These are phyloP conservation scores for Cephus rjabovi DNA, from an alignment of 2,888 invertebrate species.

Conservation along the genomic window DNA sequence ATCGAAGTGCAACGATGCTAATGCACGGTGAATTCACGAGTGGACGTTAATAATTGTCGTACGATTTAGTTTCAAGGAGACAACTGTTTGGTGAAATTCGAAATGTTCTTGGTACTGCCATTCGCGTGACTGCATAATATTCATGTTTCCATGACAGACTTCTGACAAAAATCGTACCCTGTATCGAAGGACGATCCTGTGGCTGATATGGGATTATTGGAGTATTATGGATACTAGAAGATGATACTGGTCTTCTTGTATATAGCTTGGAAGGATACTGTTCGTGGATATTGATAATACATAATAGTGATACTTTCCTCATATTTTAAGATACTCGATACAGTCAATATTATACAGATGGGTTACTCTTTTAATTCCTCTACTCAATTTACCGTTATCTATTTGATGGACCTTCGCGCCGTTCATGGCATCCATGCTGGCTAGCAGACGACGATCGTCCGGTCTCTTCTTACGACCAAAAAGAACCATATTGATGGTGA, in stretches of 20 bases:
- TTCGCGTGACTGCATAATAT: neutral
- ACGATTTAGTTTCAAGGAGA: neutral
- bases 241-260: neutral
- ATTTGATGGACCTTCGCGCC: constrained; percentile 53
- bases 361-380: neutral
- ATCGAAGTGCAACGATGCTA: neutral
- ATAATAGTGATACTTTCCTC: neutral
- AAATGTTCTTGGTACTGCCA: neutral
- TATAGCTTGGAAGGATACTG: neutral
- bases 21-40: neutral
- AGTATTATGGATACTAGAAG: neutral
- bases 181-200: neutral
- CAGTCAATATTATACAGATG: neutral
- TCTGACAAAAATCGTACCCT: neutral
- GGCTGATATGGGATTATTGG: too few species aligned
- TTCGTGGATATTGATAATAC: neutral
- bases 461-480: constrained; percentile 59
- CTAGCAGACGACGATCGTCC: constrained; percentile 58
- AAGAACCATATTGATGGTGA: constrained; percentile 50
- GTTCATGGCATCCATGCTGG: constrained; percentile 58
- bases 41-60: neutral
- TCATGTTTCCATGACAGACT: neutral
- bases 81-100: neutral
- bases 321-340: neutral
- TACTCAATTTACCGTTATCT: constrained; percentile 58